Evolutionary conservation across 2,888 invertebrate genomes (phyloP).

Genomic region (Bedellia somnulentella): DNA sequence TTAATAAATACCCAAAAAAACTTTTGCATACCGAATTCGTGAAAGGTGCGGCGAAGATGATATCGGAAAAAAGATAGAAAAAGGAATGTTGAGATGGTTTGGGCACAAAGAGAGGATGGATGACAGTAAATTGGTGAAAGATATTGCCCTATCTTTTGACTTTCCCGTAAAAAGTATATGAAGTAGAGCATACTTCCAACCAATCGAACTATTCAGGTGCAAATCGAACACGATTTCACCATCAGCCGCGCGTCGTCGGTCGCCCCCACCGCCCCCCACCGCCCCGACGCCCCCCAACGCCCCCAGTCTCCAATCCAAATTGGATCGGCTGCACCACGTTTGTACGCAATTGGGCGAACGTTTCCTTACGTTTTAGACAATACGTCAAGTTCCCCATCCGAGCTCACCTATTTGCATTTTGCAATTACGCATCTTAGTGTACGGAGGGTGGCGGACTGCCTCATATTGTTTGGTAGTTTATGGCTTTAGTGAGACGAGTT

Average conservation of each 20-base stretch:
- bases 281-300: conserved; percentile 9
- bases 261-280: conserved; percentile 15
- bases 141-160: no score
- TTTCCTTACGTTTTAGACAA: conserved; percentile 16
- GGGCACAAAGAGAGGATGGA: no score
- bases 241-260: conserved; percentile 40
- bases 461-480: no score
- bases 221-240: conserved; percentile 56
- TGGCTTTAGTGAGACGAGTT: no score
- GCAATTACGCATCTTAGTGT: conserved; percentile 1
- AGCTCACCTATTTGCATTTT: conserved; percentile 1
- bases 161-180: no score
- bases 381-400: not conserved
- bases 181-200: conserved; percentile 22
- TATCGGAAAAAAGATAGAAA: no score
- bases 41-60: no score
- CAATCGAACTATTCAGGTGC: conserved; percentile 32
- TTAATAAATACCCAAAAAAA: no score
- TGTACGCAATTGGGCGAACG: conserved; percentile 35
- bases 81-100: no score
- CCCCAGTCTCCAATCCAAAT: conserved; percentile 36
- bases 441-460: not conserved
- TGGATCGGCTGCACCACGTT: conserved; percentile 39
- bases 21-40: no score
- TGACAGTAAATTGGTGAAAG: no score